A percentile compares a stretch with the other conserved stretches of the same genome.
These are phyloP conservation scores for Drosophila leontia DNA, from an alignment of 1,140 invertebrate genomes.

Conservation along the genomic window DNA sequence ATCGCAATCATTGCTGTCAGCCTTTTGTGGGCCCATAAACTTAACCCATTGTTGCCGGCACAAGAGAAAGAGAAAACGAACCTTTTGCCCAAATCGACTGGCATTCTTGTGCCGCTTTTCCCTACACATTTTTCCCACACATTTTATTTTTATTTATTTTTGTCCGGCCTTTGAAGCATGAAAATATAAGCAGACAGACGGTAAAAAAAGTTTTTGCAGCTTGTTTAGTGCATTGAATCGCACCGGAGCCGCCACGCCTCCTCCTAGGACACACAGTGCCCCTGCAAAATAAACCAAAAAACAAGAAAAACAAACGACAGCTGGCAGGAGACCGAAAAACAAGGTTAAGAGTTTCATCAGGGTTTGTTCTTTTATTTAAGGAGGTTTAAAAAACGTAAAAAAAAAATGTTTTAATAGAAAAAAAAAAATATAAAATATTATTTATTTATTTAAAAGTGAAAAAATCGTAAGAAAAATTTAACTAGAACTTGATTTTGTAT, in stretches of 20 bases:
- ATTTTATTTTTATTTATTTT: slow-evolving; percentile 8
- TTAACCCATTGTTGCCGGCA: slow-evolving; percentile 57
- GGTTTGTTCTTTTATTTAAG: background rate
- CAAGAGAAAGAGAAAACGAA: background rate
- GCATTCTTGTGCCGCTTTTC: slow-evolving; percentile 13
- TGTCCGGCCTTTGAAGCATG: slow-evolving; percentile 32
- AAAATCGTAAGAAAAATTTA: background rate
- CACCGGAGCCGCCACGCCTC: slow-evolving; percentile 15
- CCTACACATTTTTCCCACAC: background rate
- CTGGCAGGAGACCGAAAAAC: slow-evolving; percentile 18
- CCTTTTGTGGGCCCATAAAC: slow-evolving; percentile 56
- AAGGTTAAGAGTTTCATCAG: background rate
- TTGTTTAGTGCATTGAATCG: slow-evolving; percentile 44
- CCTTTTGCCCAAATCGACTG: slow-evolving; percentile 35
- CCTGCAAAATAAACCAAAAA: background rate
- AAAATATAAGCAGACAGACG: slow-evolving; percentile 71
- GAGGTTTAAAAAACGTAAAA: no score
- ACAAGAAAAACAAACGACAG: slow-evolving; percentile 17
- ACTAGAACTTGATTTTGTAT: background rate
- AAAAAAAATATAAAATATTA: background rate
- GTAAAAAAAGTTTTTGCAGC: slow-evolving; percentile 53
- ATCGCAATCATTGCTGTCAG: slow-evolving; percentile 48
- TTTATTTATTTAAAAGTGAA: no score
- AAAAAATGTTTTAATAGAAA: no score
- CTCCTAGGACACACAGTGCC: background rate